phyloP scores from a whole-genome alignment of 2,888 invertebrate species.

The Uloborus plumipes region DNA sequence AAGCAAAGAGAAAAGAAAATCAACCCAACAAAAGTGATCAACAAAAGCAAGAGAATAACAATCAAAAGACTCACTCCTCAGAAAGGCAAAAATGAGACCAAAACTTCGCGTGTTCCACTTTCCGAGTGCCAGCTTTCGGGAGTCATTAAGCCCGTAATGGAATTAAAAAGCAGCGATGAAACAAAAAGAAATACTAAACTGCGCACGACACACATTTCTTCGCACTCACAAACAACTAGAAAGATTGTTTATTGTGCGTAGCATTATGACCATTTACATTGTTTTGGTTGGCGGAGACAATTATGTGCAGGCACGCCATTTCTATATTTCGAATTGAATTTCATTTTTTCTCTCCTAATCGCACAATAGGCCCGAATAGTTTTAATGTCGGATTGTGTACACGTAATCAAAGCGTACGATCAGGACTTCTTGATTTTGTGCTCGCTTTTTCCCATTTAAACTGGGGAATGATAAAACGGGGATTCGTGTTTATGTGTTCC shows the following conservation, averaged over 20 bases:
- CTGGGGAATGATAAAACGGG: no score
- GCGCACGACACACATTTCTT: slow-evolving; percentile 61
- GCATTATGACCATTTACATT: slow-evolving; percentile 63
- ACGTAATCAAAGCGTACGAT: slow-evolving; percentile 39
- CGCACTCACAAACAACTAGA: slow-evolving; percentile 51
- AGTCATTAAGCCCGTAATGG: slow-evolving; percentile 62
- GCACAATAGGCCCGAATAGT: slow-evolving; percentile 37
- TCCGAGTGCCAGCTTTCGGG: slow-evolving; percentile 23
- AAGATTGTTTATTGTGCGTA: slow-evolving; percentile 62
- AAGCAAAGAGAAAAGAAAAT: slow-evolving; percentile 29
- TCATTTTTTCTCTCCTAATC: slow-evolving; percentile 24
- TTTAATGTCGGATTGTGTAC: slow-evolving; percentile 43
- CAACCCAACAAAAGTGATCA: slow-evolving; percentile 19
- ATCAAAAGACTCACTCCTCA: background rate
- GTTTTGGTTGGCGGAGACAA: slow-evolving; percentile 58
- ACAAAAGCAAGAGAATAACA: slow-evolving; percentile 11
- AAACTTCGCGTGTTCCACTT: slow-evolving; percentile 28
- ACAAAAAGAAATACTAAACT: slow-evolving; percentile 58
- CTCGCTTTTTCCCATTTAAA: no score
- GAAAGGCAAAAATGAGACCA: slow-evolving; percentile 12
- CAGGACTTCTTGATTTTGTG: slow-evolving; percentile 18
- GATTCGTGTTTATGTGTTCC: no score
- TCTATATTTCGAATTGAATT: slow-evolving; percentile 51
- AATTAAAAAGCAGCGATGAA: slow-evolving; percentile 56
- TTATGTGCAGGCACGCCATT: slow-evolving; percentile 53